Evolutionary conservation across 2,888 invertebrate species (phyloP).

Genomic region (Apamea anceps): DNA sequence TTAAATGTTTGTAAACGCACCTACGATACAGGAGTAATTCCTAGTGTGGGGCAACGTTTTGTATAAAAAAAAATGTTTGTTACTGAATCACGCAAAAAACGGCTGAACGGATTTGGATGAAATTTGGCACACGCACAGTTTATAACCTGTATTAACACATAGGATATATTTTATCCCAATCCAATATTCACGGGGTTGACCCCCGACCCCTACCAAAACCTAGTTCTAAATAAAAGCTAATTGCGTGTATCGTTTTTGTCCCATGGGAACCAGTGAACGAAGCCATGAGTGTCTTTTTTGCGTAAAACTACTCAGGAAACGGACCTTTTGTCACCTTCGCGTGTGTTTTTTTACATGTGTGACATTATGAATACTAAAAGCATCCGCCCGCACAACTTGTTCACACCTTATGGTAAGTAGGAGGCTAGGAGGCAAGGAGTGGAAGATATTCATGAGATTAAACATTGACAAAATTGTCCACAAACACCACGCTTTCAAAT

Average conservation of each 20-base stretch:
- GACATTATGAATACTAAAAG: slow-evolving; percentile 64
- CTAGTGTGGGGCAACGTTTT: too few species aligned
- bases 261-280: slow-evolving; percentile 27
- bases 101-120: not conserved
- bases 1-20: too few species aligned
- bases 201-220: not conserved
- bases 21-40: too few species aligned
- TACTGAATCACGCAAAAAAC: not conserved
- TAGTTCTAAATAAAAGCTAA: not conserved
- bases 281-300: slow-evolving; percentile 42
- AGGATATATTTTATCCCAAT: not conserved
- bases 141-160: not conserved
- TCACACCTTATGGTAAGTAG: slow-evolving; percentile 47
- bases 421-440: slow-evolving; percentile 10
- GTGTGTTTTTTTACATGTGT: slow-evolving; percentile 51
- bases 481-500: not conserved
- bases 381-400: slow-evolving; percentile 53
- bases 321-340: slow-evolving; percentile 46
- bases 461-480: slow-evolving; percentile 8
- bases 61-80: too few species aligned
- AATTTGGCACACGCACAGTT: not conserved
- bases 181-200: not conserved
- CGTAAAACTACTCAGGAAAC: slow-evolving; percentile 49
- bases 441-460: slow-evolving; percentile 15
- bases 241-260: slow-evolving; percentile 35